Evolutionary conservation across 1,140 invertebrate genomes (phyloP).

Genomic region (Lepidotrigona ventralis): DNA sequence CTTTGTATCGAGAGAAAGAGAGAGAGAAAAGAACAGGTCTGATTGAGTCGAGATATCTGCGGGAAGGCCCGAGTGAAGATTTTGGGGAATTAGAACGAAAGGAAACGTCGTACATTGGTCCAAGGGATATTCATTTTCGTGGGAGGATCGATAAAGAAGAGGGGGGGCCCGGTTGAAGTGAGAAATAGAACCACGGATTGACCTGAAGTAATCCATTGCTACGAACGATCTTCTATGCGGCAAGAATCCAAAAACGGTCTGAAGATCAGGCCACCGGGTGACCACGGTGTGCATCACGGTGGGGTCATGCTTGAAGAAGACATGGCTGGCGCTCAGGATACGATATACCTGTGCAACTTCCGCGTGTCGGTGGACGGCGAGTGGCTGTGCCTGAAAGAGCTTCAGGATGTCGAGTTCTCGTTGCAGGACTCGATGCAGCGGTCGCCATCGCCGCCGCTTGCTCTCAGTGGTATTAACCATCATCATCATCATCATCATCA

Average conservation of each 20-base stretch:
- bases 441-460: slow-evolving; percentile 80
- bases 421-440: slow-evolving; percentile 85
- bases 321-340: slow-evolving; percentile 94
- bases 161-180: neutral
- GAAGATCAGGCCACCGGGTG: slow-evolving; percentile 72
- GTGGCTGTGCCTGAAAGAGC: slow-evolving; percentile 97
- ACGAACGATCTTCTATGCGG: slow-evolving; percentile 72
- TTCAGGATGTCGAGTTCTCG: slow-evolving; percentile 92
- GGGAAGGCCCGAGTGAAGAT: neutral
- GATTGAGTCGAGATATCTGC: neutral
- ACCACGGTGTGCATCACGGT: slow-evolving; percentile 75
- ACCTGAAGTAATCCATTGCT: slow-evolving; percentile 5
- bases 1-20: neutral
- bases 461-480: slow-evolving; percentile 75
- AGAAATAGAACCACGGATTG: neutral
- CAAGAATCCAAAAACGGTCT: slow-evolving; percentile 73
- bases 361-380: slow-evolving; percentile 98
- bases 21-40: too few species aligned
- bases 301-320: slow-evolving; percentile 82
- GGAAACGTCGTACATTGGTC: neutral
- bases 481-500: slow-evolving; percentile 63
- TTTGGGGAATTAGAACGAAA: neutral
- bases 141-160: slow-evolving; percentile 6
- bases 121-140: too few species aligned
- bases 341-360: slow-evolving; percentile 98